Conservation (phyloP, 2,888 invertebrate genomes). For the Opisthograptis luteolata region DNA sequence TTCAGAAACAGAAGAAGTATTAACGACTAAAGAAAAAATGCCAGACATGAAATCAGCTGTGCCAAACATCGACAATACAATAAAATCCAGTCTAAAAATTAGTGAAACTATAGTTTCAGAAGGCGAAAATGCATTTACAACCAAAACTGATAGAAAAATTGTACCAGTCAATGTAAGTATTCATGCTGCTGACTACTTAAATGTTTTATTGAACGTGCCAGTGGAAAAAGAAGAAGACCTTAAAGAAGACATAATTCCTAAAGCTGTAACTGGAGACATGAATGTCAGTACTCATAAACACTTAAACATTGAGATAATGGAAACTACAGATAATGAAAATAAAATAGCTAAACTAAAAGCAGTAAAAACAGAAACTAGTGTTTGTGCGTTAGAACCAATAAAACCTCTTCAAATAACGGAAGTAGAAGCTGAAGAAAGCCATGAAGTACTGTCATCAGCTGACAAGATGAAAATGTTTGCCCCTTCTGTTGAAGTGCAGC, state of each 20-base stretch:
- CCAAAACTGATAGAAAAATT: constrained; percentile 47
- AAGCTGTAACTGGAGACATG: constrained; percentile 43
- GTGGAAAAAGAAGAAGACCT: constrained; percentile 59
- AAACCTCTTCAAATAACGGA: constrained; percentile 69
- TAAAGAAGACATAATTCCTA: constrained; percentile 40
- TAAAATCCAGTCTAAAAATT: constrained; percentile 49
- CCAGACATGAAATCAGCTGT: constrained; percentile 42
- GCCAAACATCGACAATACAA: constrained; percentile 46
- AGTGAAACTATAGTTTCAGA: constrained; percentile 59
- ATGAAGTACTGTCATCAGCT: constrained; percentile 44
- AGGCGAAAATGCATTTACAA: constrained; percentile 46
- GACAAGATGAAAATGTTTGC: constrained; percentile 38
- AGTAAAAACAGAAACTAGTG: constrained; percentile 43
- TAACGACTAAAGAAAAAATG: constrained; percentile 34
- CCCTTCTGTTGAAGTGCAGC: constrained; percentile 50
- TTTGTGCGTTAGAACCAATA: constrained; percentile 47
- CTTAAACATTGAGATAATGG: constrained; percentile 52
- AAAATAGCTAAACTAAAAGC: constrained; percentile 35
- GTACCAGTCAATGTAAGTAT: constrained; percentile 64
- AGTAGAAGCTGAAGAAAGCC: constrained; percentile 72
- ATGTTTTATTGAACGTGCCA: constrained; percentile 52
- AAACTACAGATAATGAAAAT: constrained; percentile 54
- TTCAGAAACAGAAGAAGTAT: constrained; percentile 68
- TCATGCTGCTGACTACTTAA: constrained; percentile 68
- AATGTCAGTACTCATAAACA: constrained; percentile 53